phyloP scores from a whole-genome alignment of 2,888 invertebrate genomes.

The Ischnus inquisitorius region DNA sequence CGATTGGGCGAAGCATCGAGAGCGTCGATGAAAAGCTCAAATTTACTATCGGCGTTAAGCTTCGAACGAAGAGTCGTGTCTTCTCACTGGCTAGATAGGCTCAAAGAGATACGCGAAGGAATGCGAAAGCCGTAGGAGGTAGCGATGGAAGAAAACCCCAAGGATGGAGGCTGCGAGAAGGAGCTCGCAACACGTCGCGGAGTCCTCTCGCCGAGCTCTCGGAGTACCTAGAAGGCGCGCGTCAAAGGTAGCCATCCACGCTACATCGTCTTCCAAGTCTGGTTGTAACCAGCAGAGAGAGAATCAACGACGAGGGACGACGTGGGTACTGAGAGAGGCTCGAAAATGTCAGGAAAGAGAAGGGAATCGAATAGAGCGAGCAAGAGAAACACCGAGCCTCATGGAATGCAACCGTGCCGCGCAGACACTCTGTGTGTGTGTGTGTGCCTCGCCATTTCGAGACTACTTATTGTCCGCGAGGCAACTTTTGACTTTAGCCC shows the following conservation, averaged over 20 bases:
- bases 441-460: conserved; percentile 25
- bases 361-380: conserved; percentile 60
- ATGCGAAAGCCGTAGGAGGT: conserved; percentile 59
- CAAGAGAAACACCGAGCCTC: conserved; percentile 59
- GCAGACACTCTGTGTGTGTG: neutral
- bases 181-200: conserved; percentile 54
- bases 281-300: conserved; percentile 38
- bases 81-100: conserved; percentile 59
- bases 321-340: conserved; percentile 53
- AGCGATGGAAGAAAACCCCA: conserved; percentile 46
- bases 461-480: conserved; percentile 34
- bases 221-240: conserved; percentile 57
- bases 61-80: conserved; percentile 43
- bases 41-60: neutral
- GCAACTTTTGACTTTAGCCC: conserved; percentile 16
- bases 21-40: neutral
- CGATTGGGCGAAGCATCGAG: neutral
- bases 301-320: conserved; percentile 49
- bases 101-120: conserved; percentile 55
- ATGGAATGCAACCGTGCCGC: conserved; percentile 66
- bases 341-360: conserved; percentile 69
- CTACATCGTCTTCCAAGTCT: conserved; percentile 60
- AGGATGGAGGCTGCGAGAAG: conserved; percentile 35
- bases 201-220: conserved; percentile 41
- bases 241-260: conserved; percentile 55